Evolutionary conservation across 2,113 vertebrate species (phyloP).

Genomic region (Chaetura pelagica): DNA sequence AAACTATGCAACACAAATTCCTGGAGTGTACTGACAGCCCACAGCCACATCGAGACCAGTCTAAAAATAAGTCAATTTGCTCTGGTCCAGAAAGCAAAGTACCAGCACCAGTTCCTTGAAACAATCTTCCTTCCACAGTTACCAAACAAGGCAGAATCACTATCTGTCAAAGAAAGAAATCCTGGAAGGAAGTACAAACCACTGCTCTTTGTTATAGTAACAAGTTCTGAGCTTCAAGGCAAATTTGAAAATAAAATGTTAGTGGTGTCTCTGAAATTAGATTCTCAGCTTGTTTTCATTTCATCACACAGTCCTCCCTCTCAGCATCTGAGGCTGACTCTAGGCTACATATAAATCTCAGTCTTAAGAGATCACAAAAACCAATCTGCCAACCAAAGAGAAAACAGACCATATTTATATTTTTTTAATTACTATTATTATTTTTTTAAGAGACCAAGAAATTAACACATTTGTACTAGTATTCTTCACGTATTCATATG

Average conservation of each 20-base stretch:
- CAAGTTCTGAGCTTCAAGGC: neutral
- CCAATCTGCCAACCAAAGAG: neutral
- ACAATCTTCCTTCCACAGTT: neutral
- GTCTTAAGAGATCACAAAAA: neutral
- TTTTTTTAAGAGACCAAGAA: neutral
- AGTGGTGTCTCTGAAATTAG: neutral
- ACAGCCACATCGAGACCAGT: slow-evolving; percentile 3
- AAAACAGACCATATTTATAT: neutral
- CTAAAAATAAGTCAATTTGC: slow-evolving; percentile 58
- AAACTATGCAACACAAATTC: slow-evolving; percentile 45
- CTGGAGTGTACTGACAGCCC: slow-evolving; percentile 1
- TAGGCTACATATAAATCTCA: neutral
- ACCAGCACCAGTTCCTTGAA: neutral
- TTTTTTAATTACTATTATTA: too few species aligned
- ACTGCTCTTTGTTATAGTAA: neutral
- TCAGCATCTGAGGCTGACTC: neutral
- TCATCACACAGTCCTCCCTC: neutral
- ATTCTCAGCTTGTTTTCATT: neutral
- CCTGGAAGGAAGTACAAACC: neutral
- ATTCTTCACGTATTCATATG: neutral
- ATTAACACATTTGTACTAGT: neutral
- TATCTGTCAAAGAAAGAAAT: neutral
- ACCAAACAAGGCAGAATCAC: neutral
- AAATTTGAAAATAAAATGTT: neutral
- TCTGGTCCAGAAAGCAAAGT: neutral